These are phyloP conservation scores for Monarcha castaneiventris DNA, from an alignment of 2,113 vertebrate species.

Conservation along the genomic window DNA sequence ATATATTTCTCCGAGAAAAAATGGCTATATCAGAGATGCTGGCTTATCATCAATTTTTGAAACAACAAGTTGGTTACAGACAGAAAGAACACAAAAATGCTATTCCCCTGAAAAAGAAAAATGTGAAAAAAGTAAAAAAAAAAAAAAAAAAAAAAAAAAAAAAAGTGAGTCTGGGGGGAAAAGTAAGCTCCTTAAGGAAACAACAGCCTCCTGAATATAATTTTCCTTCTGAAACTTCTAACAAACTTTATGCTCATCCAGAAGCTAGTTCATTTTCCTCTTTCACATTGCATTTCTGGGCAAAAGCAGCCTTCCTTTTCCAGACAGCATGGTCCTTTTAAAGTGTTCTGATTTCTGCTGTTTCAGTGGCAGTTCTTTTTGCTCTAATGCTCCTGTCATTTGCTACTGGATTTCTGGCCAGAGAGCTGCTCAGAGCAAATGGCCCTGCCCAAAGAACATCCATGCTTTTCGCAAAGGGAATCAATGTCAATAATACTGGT, in stretches of 20 bases:
- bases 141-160: too few relatives aligned
- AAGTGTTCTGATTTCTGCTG: background rate
- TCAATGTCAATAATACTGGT: background rate
- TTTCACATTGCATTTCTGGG: background rate
- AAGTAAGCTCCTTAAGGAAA: background rate
- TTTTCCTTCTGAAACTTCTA: background rate
- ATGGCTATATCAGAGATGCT: background rate
- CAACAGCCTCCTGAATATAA: background rate
- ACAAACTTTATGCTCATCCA: background rate
- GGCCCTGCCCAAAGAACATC: background rate
- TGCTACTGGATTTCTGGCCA: background rate
- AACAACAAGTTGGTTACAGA: background rate
- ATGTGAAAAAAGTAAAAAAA: background rate
- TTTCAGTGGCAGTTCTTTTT: background rate
- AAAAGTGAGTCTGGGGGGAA: accelerated
- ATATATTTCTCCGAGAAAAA: background rate
- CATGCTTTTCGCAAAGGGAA: background rate
- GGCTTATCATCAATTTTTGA: background rate
- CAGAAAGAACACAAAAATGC: background rate
- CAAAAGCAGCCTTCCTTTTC: background rate
- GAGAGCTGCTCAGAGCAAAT: background rate
- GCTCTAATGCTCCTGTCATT: background rate
- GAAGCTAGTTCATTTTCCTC: background rate
- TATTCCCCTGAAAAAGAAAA: background rate
- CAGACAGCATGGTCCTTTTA: background rate